phyloP scores from a whole-genome alignment of 2,797 vertebrate species.

The Clarias pachynema region DNA sequence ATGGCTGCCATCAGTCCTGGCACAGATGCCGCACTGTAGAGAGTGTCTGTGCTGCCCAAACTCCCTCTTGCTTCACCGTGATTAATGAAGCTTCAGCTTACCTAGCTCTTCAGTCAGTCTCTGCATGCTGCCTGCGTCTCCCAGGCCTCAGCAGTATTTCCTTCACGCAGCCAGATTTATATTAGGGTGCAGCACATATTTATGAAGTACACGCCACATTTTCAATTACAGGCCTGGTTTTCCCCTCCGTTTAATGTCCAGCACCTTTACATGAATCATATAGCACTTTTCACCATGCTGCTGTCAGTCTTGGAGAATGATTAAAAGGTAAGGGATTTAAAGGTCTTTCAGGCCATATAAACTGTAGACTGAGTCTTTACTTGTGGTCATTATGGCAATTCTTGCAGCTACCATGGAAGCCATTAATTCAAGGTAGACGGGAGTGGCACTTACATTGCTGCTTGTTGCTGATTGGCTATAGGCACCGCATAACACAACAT shows the following conservation, averaged over 20 bases:
- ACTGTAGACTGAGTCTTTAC: background rate
- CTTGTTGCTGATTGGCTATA: background rate
- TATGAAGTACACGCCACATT: conserved; percentile 51
- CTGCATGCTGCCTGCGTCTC: conserved; percentile 45
- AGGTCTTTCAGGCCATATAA: conserved; percentile 1
- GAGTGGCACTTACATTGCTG: no score
- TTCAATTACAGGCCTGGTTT: conserved; percentile 44
- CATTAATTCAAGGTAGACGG: background rate
- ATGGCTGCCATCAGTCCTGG: conserved; percentile 51
- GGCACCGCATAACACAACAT: background rate
- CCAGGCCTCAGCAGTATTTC: conserved; percentile 50
- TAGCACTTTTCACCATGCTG: conserved; percentile 33
- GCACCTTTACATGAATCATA: conserved; percentile 48
- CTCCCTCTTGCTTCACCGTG: conserved; percentile 56
- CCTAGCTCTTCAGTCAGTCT: conserved; percentile 54
- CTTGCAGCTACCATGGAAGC: background rate
- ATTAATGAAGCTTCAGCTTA: conserved; percentile 55
- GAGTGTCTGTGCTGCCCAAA: conserved; percentile 41
- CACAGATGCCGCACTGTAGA: conserved; percentile 55
- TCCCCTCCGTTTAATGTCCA: conserved; percentile 46
- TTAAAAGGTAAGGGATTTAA: background rate
- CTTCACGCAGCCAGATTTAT: conserved; percentile 54
- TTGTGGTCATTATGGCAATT: background rate
- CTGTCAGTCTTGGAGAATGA: conserved; percentile 18
- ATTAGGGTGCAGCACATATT: conserved; percentile 47